A percentile compares a stretch with the other conserved stretches of the same genome.
Conservation (phyloP, 2,888 invertebrate genomes). For the Pachymerium ferrugineum region DNA sequence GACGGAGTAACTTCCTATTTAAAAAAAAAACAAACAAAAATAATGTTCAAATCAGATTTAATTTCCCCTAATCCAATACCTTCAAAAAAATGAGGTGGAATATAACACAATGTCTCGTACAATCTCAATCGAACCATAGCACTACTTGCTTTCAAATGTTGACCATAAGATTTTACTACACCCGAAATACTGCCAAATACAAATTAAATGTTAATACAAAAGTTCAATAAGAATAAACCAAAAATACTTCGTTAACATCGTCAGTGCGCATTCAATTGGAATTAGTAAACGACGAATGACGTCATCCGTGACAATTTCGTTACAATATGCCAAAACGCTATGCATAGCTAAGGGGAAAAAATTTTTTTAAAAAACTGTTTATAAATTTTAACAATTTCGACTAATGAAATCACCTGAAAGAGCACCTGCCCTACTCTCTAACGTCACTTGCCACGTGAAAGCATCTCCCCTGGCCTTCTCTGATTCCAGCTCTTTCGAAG, state of each 20-base stretch:
- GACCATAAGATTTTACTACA: constrained; percentile 81
- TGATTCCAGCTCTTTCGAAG: constrained; percentile 91
- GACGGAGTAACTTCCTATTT: constrained; percentile 70
- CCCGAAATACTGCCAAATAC: constrained; percentile 64
- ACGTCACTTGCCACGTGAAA: constrained; percentile 97
- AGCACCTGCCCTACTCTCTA: constrained; percentile 94
- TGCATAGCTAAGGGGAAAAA: constrained; percentile 63
- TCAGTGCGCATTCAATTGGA: constrained; percentile 91
- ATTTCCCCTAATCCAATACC: constrained; percentile 51
- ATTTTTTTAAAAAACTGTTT: constrained; percentile 20
- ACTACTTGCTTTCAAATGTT: constrained; percentile 86
- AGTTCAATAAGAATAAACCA: not conserved
- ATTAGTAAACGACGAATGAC: constrained; percentile 79
- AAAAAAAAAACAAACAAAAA: too few relatives aligned
- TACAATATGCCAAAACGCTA: constrained; percentile 84
- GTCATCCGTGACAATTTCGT: constrained; percentile 76
- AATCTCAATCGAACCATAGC: constrained; percentile 88
- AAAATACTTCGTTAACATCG: constrained; percentile 80
- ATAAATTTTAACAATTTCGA: not conserved
- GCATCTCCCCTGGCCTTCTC: constrained; percentile 94
- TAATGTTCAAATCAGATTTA: too few relatives aligned
- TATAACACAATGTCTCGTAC: constrained; percentile 75
- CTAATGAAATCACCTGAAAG: constrained; percentile 56
- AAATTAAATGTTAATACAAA: not conserved
- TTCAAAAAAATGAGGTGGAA: constrained; percentile 75